These are phyloP conservation scores for Spisula solida DNA, from an alignment of 2,888 invertebrate species.

Conservation along the genomic window DNA sequence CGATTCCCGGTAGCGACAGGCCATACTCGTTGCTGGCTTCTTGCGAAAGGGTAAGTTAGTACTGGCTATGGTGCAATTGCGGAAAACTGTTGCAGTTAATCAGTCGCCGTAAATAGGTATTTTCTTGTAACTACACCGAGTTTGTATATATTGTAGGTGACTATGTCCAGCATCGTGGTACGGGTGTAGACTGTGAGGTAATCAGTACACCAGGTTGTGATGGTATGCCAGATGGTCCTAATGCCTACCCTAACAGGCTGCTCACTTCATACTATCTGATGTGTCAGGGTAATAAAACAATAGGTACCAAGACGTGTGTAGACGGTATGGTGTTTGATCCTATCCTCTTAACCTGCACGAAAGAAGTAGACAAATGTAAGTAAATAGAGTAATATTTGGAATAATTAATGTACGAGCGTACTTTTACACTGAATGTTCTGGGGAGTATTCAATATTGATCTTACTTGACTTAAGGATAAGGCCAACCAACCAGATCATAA, in stretches of 20 bases:
- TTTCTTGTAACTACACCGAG: too few species aligned
- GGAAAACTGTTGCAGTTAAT: too few species aligned
- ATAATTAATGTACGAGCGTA: too few species aligned
- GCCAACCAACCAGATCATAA: too few species aligned
- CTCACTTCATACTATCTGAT: conserved; percentile 73
- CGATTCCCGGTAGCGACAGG: too few species aligned
- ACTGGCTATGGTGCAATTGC: too few species aligned
- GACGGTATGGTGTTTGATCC: conserved; percentile 75
- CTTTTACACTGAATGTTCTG: too few species aligned
- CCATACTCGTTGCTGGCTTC: too few species aligned
- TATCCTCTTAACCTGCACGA: conserved; percentile 68
- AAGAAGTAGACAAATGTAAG: conserved; percentile 71
- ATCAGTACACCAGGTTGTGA: conserved; percentile 74
- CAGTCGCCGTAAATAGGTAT: too few species aligned
- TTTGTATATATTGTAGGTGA: conserved; percentile 72
- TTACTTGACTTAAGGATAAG: too few species aligned
- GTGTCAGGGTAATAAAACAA: conserved; percentile 71
- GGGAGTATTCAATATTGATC: too few species aligned
- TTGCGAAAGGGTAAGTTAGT: too few species aligned
- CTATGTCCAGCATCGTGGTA: conserved; percentile 75
- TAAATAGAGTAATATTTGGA: not conserved
- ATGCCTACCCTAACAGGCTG: conserved; percentile 75
- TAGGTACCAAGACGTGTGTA: conserved; percentile 68
- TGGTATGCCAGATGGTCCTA: conserved; percentile 75
- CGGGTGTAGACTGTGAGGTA: conserved; percentile 69